Evolutionary conservation across 2,888 invertebrate species (phyloP), one percentile per base, ranked within the genome.

Genomic region (Conomelus anceps): DNA sequence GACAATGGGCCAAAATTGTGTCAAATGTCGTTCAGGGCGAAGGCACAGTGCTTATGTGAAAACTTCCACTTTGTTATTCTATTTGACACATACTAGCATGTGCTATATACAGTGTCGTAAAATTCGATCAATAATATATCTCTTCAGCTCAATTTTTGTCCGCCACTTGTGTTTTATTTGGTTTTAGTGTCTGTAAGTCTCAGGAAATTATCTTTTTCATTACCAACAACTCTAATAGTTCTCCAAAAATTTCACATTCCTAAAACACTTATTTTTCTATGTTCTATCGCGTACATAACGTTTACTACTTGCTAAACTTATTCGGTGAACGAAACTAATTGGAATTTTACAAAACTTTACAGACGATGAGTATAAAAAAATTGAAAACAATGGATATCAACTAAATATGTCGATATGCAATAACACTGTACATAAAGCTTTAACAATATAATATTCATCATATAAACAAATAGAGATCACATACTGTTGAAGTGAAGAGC

Each of bases 401-500:
- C 63, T 63, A 63, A 63, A n/a, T n/a, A 63, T 63, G 63, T 63
- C 63, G 63, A 63, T 63, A 63, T 63, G 86, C 86, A 86, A 86
- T 29, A 86, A 86, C 86, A 86, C 86, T 86, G 86, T 86, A 86
- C 86, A 86, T 86, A 86, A 86, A 86, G 86, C 86, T 86, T 86
- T 86, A 86, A 86, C 86, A 86, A 86, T 86, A 86, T 26, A 86
- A 86, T 86, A 86, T 86, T 86, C 22, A 85, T 86, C 26, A 26
- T 29, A 24, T 24, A 26, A 86, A 86, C 26, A 23, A 86, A 86
- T n/a, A 86, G 29, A 29, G 86, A 86, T 86, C 86, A 86, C 86
- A 86, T 86, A 86, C 86, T 86, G 63, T 63, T 63, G 86, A 22
- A 86, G 86, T 86, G 86, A 86, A 86, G 86, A 86, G 86, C 86